Evolutionary conservation across 2,888 invertebrate genomes (phyloP), one percentile per base, ranked within the genome.

Genomic region (Cyclophora albipunctata): DNA sequence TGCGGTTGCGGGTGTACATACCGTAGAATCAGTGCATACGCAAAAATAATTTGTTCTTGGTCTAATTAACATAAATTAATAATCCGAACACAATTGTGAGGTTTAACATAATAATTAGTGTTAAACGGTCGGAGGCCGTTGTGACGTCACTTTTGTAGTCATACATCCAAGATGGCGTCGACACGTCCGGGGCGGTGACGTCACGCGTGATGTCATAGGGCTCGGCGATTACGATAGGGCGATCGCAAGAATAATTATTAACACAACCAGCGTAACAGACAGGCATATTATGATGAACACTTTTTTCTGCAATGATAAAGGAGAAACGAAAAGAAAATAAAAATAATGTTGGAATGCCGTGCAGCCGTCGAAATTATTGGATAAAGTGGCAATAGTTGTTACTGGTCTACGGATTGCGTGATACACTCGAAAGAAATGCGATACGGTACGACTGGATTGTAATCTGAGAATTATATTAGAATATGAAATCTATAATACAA

Each of bases 261-360:
- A 91, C 90, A 94, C 92, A 89, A 93, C 90, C 92, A 93, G 88
- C 86, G 92, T 91, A 86, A 94, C 90, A 82, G 92, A 89, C 90
- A 94, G 91, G 93, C 95, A 95, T 91, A 94, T 92, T 87, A 93
- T 91, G 91, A 95, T 94, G 92, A 94, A 92, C 92, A 95, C 93
- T 92, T 93, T 93, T 94, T 95, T 95, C 95, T 95, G 94, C 81
- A 92, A 94, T 90, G 86, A 90, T 79, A 92, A 90, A 89, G 78
- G 51, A 54, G 51, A 54, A 59, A 59, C 43, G 45, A 48, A 49
- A 56, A 52, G 45, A 45, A 55, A 53, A 55, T 60, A 55, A 55
- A 59, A 51, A 45, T 40, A 43, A 43, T 43, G 43, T 43, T 34
- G 3, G 20, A 42, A 4, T 7, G 20, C 7, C 7, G 42, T 42